Evolutionary conservation across 2,113 vertebrate genomes (phyloP), one percentile per base, ranked within the genome.

Genomic region (Irena cyanogastra): DNA sequence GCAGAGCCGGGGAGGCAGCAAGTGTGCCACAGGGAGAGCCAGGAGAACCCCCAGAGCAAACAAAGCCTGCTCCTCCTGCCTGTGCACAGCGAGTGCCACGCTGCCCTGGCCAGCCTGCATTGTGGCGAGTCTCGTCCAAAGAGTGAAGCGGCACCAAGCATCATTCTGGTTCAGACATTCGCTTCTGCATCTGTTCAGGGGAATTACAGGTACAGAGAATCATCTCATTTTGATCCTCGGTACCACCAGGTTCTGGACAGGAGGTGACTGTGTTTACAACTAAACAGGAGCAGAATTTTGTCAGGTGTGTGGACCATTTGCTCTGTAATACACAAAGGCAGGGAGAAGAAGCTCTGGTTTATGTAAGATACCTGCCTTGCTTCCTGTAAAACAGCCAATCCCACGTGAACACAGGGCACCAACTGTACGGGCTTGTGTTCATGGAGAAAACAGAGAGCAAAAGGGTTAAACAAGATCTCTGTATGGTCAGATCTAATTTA

Each of bases 31-130:
- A 0, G 47, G 37, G 47, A 35, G 21, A 33, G 35, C 35, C 26
- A 11, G 18, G 49, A 61, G 53, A 56, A 8, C 7, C 33, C 6
- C 6, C 2, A 9, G 37, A 65, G 33, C 82, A 20, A 27, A 39
- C 33, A 37, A 37, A 28, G 52, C 12, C 54, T 20, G 41, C 26
- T 63, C 31, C 37, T 72, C 42, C 68, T 4, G 26, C 66, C 47
- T 3, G 9, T 4, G 59, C 14, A 8, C 27, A 21, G 33, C 7
- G 3, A 35, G 17, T 2, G 2, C 33, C 16, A 24, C 5, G 0
- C 18, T 0, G 0, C 4, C 56, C 27, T 2, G 11, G 35, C 42
- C 64, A 19, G n/a, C 3, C 50, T 7, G 7, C 39, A 4, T 0
- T 5, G 30, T 21, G 42, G 5, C 1, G 26, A 42, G 9, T 10